A percentile compares a stretch with the other conserved stretches of the same genome.
These are phyloP conservation scores for Cistogaster globosa DNA, from an alignment of 2,888 invertebrate genomes.

Conservation along the genomic window DNA sequence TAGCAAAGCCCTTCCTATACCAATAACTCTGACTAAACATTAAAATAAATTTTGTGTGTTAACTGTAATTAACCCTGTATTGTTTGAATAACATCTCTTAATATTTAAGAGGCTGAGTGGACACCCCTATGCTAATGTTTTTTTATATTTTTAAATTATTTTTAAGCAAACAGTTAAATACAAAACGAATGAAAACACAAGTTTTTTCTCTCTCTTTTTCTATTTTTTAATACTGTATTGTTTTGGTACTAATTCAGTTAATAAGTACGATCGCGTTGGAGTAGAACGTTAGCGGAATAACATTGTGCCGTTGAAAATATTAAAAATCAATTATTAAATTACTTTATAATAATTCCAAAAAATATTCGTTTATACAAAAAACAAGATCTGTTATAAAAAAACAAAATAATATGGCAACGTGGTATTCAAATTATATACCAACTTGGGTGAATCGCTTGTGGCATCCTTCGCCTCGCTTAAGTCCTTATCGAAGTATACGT, in stretches of 20 bases:
- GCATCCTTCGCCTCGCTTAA: conserved; percentile 76
- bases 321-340: conserved; percentile 1
- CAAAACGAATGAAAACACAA: conserved; percentile 30
- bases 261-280: conserved; percentile 44
- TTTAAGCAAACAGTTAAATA: conserved; percentile 31
- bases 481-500: conserved; percentile 78
- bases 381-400: conserved; percentile 6
- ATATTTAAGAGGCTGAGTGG: conserved; percentile 23
- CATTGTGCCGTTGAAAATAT: conserved; percentile 15
- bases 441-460: conserved; percentile 80
- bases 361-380: background rate
- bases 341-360: background rate
- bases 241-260: conserved; percentile 63
- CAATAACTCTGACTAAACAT: too few species aligned
- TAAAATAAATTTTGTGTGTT: too few species aligned
- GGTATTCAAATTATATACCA: conserved; percentile 79
- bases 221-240: conserved; percentile 51
- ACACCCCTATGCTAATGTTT: conserved; percentile 34
- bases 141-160: background rate
- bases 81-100: background rate
- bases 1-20: too few species aligned
- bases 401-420: conserved; percentile 74
- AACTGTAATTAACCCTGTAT: background rate
- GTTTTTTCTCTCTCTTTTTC: conserved; percentile 32
- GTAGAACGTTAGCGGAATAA: conserved; percentile 58